These are phyloP conservation scores for Siniperca chuatsi DNA, from an alignment of 2,113 vertebrate genomes.

Conservation along the genomic window DNA sequence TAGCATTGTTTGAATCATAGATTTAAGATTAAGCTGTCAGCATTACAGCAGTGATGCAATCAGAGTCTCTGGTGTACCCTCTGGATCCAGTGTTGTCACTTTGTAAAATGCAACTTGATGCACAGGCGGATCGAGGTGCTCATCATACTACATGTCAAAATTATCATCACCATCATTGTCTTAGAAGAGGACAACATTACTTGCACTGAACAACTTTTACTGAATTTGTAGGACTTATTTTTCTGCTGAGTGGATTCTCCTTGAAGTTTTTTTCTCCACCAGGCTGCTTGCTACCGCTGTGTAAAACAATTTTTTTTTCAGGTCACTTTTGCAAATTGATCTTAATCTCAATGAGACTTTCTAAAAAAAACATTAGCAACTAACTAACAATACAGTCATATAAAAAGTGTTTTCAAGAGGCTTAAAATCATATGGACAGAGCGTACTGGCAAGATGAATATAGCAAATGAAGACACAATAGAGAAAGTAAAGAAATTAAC, in stretches of 20 bases:
- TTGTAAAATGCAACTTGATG: constrained; percentile 44
- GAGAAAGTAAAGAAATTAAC: neutral
- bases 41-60: constrained; percentile 20
- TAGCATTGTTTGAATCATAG: constrained; percentile 60
- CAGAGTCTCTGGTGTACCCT: constrained; percentile 12
- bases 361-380: neutral
- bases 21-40: constrained; percentile 58
- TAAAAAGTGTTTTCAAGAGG: too few species aligned
- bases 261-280: neutral
- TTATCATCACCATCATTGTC: neutral
- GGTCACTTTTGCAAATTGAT: neutral
- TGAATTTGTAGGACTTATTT: neutral
- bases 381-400: neutral
- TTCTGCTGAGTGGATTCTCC: neutral
- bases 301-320: neutral
- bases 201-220: neutral
- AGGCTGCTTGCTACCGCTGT: neutral
- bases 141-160: neutral
- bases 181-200: neutral
- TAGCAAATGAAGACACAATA: neutral
- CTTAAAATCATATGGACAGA: neutral
- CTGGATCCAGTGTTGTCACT: constrained; percentile 38
- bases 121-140: neutral
- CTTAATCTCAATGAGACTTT: neutral
- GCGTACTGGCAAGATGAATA: neutral